These are phyloP conservation scores for Thalassophryne amazonica DNA, from an alignment of 2,797 vertebrate species.

Conservation along the genomic window DNA sequence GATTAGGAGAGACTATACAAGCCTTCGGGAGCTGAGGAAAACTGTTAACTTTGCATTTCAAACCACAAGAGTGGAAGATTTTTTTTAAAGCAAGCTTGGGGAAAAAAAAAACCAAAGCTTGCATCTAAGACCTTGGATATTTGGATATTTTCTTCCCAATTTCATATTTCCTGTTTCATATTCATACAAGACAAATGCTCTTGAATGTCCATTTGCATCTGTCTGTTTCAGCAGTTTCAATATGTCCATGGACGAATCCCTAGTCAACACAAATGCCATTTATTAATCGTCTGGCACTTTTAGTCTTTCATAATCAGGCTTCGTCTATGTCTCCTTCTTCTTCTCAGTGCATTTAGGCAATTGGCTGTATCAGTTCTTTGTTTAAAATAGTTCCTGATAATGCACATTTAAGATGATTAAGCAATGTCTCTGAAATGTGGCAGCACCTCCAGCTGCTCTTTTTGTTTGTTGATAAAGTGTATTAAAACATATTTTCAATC, in stretches of 20 bases:
- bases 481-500: constrained; percentile 31
- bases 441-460: constrained; percentile 69
- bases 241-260: constrained; percentile 39
- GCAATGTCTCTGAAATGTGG: constrained; percentile 54
- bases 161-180: constrained; percentile 39
- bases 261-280: constrained; percentile 18
- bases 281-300: constrained; percentile 14
- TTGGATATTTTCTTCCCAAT: constrained; percentile 56
- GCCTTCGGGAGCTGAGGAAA: constrained; percentile 71
- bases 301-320: constrained; percentile 22
- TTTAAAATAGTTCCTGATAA: constrained; percentile 73
- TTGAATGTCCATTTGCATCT: constrained; percentile 35
- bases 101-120: constrained; percentile 54
- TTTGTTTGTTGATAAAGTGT: constrained; percentile 60
- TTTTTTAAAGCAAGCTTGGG: constrained; percentile 48
- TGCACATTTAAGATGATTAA: constrained; percentile 73
- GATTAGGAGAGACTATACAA: constrained; percentile 78
- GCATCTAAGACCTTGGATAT: constrained; percentile 60
- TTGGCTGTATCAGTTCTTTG: constrained; percentile 52
- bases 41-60: constrained; percentile 82
- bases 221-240: constrained; percentile 41
- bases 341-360: constrained; percentile 21
- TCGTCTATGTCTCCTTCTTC: constrained; percentile 33
- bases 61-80: constrained; percentile 58
- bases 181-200: constrained; percentile 15